These are phyloP conservation scores for Agelas oroides DNA, from an alignment of 37 sponge, comb jelly and placozoan species.

Conservation along the genomic window DNA sequence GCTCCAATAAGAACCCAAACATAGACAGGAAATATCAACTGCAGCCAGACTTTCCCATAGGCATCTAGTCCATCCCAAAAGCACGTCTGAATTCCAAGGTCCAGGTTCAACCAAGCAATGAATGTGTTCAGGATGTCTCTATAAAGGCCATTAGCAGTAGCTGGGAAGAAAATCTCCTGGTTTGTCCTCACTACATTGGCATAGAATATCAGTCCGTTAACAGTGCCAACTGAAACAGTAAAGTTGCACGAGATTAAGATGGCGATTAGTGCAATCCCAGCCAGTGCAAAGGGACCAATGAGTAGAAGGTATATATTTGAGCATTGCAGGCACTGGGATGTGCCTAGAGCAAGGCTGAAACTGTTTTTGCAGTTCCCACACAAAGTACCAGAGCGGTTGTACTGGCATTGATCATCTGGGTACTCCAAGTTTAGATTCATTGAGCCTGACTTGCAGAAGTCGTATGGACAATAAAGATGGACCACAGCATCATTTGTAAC, in stretches of 20 bases:
- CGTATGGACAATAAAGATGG: not conserved
- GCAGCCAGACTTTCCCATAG: slow-evolving; percentile 5
- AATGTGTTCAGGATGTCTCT: not conserved
- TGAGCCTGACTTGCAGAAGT: not conserved
- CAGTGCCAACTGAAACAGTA: slow-evolving; percentile 22
- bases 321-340: not conserved
- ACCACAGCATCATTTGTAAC: not conserved
- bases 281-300: not conserved
- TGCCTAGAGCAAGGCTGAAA: not conserved
- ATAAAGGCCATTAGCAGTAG: too few species aligned
- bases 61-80: slow-evolving; percentile 21
- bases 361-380: not conserved
- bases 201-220: slow-evolving; percentile 20
- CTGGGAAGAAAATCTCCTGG: not conserved
- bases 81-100: slow-evolving; percentile 20
- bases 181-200: slow-evolving; percentile 3
- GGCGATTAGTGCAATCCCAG: not conserved
- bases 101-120: slow-evolving; percentile 9
- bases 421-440: not conserved
- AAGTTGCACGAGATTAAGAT: not conserved
- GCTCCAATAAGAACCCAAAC: not conserved
- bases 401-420: slow-evolving; percentile 5
- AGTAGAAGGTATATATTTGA: not conserved
- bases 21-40: not conserved
- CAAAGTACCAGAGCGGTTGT: not conserved